Evolutionary conservation across 2,888 invertebrate genomes (phyloP).

Genomic region (Chrysomela aeneicollis): DNA sequence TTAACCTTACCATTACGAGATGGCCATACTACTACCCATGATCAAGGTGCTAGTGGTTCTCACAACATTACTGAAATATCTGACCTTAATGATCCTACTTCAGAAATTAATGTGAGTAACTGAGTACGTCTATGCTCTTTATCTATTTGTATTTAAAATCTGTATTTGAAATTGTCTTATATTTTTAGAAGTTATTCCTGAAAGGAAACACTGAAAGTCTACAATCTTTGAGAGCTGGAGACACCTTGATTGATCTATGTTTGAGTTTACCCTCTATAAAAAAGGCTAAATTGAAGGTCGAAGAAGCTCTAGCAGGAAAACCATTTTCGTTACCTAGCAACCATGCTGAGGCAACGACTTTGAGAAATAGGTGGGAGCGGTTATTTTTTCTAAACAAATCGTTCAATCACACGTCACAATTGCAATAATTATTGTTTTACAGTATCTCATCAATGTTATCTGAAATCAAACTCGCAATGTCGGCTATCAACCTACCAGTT

Average conservation of each 20-base stretch:
- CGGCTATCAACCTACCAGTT: constrained; percentile 85
- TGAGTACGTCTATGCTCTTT: no score
- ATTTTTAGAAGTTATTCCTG: constrained; percentile 76
- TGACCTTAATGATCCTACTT: constrained; percentile 55
- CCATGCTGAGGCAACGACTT: constrained; percentile 75
- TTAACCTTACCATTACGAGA: constrained; percentile 73
- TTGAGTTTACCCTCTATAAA: constrained; percentile 75
- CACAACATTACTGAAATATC: constrained; percentile 51
- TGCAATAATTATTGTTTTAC: constrained; percentile 43
- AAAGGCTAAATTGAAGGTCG: constrained; percentile 69
- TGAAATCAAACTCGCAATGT: constrained; percentile 84
- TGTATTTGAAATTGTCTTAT: constrained; percentile 5
- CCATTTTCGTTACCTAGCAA: constrained; percentile 72
- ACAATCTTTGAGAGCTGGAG: constrained; percentile 83
- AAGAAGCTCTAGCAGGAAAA: constrained; percentile 72
- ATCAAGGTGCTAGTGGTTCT: constrained; percentile 58
- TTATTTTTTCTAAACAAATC: constrained; percentile 3
- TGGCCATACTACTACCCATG: constrained; percentile 57
- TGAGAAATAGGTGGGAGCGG: constrained; percentile 66
- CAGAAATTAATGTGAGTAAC: constrained; percentile 62
- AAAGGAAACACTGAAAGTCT: constrained; percentile 80
- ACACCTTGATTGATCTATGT: constrained; percentile 83
- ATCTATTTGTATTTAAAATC: background rate
- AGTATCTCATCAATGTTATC: constrained; percentile 82
- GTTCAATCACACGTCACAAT: no score